Conservation (phyloP, 2,113 vertebrate genomes). For the Pedionomus torquatus region DNA sequence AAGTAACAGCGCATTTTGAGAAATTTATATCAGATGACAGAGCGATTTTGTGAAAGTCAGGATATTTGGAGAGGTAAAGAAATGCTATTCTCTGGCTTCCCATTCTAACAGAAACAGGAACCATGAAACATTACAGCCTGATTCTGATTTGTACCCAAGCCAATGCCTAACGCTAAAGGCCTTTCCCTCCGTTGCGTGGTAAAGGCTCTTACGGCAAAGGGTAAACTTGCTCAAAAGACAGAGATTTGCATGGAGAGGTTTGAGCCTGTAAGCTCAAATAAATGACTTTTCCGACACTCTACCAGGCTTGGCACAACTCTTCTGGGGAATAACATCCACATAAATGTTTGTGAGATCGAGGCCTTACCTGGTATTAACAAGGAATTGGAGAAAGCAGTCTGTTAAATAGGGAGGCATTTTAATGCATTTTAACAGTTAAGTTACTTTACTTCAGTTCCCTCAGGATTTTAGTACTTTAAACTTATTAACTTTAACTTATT, state of each 20-base stretch:
- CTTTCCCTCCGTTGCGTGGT: not conserved
- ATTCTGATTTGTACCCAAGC: not conserved
- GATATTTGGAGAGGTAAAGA: slow-evolving; percentile 33
- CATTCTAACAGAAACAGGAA: not conserved
- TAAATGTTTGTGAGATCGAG: not conserved
- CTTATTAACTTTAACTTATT: slow-evolving; percentile 77
- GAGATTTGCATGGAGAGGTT: not conserved
- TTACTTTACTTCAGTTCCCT: slow-evolving; percentile 74
- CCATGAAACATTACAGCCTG: not conserved
- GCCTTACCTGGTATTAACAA: not conserved
- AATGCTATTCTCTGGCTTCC: slow-evolving; percentile 31
- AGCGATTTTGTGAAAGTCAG: slow-evolving; percentile 38
- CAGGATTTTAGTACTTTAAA: slow-evolving; percentile 77
- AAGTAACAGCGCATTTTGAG: slow-evolving; percentile 34
- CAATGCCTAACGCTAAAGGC: not conserved
- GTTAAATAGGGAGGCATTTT: slow-evolving; percentile 20
- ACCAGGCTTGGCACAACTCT: not conserved
- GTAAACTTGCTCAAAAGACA: not conserved
- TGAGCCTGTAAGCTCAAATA: not conserved
- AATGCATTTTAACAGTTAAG: slow-evolving; percentile 36
- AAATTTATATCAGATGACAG: not conserved
- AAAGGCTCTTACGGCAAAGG: not conserved
- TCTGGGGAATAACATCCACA: not conserved
- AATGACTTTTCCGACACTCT: not conserved
- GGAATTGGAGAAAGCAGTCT: not conserved